Evolutionary conservation across 2,888 invertebrate species (phyloP).

Genomic region (Physocephala rufipes): DNA sequence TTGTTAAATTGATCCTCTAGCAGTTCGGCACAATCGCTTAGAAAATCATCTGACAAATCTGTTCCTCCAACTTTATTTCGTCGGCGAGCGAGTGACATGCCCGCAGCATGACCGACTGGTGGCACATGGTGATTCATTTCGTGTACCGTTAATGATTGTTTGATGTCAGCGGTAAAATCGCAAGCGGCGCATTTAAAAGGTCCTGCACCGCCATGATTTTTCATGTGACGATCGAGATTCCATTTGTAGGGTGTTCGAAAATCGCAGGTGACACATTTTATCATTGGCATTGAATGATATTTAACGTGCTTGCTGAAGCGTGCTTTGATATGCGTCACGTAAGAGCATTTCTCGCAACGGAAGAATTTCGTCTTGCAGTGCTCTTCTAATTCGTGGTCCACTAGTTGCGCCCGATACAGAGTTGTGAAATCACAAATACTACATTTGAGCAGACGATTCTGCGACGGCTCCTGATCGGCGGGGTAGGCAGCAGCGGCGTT

Average conservation of each 20-base stretch:
- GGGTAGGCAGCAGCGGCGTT: slow-evolving; percentile 33
- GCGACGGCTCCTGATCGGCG: slow-evolving; percentile 57
- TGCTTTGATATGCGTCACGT: slow-evolving; percentile 89
- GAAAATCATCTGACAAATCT: slow-evolving; percentile 64
- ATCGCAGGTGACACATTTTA: slow-evolving; percentile 92
- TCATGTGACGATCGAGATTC: slow-evolving; percentile 93
- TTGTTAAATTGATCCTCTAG: slow-evolving; percentile 63
- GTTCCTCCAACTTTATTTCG: slow-evolving; percentile 80
- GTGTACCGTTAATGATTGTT: slow-evolving; percentile 90
- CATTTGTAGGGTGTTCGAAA: slow-evolving; percentile 92
- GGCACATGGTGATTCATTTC: slow-evolving; percentile 91
- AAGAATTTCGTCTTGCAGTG: slow-evolving; percentile 82
- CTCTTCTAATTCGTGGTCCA: slow-evolving; percentile 77
- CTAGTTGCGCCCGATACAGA: slow-evolving; percentile 72
- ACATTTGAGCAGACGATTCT: slow-evolving; percentile 68
- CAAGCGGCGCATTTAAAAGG: slow-evolving; percentile 86
- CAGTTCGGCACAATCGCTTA: slow-evolving; percentile 62
- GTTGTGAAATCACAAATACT: slow-evolving; percentile 77
- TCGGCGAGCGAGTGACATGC: slow-evolving; percentile 70
- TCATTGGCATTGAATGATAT: slow-evolving; percentile 94
- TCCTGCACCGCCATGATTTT: slow-evolving; percentile 88
- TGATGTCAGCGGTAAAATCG: slow-evolving; percentile 90
- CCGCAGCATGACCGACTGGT: slow-evolving; percentile 74
- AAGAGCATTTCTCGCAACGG: slow-evolving; percentile 90
- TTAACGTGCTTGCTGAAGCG: slow-evolving; percentile 92